Evolutionary conservation across 2,113 vertebrate species (phyloP).

Genomic region (Campylomormyrus numenius): DNA sequence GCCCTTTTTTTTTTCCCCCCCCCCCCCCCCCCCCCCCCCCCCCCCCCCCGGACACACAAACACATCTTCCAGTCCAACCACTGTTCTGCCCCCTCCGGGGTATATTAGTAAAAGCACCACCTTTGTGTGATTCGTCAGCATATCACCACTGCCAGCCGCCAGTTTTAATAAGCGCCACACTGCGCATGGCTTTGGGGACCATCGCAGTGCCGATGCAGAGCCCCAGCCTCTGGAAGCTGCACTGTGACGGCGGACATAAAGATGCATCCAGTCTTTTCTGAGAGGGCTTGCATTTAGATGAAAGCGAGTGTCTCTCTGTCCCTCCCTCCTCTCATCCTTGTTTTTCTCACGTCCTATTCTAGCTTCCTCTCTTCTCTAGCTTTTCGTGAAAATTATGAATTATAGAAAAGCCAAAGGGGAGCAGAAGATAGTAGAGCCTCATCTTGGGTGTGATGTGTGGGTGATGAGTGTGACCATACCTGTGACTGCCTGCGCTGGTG

Average conservation of each 20-base stretch:
- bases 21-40: too few species aligned
- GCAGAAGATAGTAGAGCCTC: neutral
- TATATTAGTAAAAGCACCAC: slow-evolving; percentile 30
- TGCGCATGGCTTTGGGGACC: slow-evolving; percentile 37
- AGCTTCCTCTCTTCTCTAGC: neutral
- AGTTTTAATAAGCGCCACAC: slow-evolving; percentile 45
- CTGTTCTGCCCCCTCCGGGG: slow-evolving; percentile 14
- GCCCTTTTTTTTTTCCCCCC: too few species aligned
- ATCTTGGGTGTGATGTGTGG: neutral
- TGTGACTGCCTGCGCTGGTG: neutral
- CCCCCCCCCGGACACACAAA: too few species aligned
- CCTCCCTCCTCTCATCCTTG: slow-evolving; percentile 34
- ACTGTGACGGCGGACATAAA: slow-evolving; percentile 27
- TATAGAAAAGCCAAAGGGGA: neutral
- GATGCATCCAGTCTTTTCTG: slow-evolving; percentile 41
- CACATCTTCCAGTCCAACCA: neutral
- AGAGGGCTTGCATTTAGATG: slow-evolving; percentile 37
- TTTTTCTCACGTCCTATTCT: slow-evolving; percentile 18
- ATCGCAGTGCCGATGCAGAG: slow-evolving; percentile 24
- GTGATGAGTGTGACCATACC: neutral
- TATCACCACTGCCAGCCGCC: slow-evolving; percentile 36
- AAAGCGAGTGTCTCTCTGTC: slow-evolving; percentile 20
- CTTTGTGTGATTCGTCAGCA: slow-evolving; percentile 39
- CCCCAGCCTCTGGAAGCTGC: slow-evolving; percentile 40
- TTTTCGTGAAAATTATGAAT: neutral